Evolutionary conservation across 2,888 invertebrate species (phyloP).

Genomic region (Dorcus hopei): DNA sequence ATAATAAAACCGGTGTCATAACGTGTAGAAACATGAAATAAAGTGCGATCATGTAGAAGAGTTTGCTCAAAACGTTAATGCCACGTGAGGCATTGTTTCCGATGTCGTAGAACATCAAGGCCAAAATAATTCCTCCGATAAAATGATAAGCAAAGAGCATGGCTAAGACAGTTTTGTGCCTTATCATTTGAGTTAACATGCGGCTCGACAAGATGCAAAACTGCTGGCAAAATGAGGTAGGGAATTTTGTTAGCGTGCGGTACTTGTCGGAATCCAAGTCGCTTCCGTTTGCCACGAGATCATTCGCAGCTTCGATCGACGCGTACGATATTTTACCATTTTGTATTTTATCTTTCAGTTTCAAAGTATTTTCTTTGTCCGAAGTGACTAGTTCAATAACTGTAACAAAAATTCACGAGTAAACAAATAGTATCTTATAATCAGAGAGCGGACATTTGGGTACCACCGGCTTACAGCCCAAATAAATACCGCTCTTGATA

Average conservation of each 20-base stretch:
- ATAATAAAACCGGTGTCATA: constrained; percentile 14
- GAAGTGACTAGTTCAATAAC: too few relatives aligned
- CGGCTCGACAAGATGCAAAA: constrained; percentile 6
- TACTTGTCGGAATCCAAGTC: too few relatives aligned
- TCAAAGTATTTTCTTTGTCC: too few relatives aligned
- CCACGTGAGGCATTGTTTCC: constrained; percentile 9
- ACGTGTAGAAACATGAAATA: constrained; percentile 16
- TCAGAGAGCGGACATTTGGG: too few relatives aligned
- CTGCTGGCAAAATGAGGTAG: constrained; percentile 9
- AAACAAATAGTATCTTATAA: too few relatives aligned
- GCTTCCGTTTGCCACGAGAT: too few relatives aligned
- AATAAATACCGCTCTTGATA: too few relatives aligned
- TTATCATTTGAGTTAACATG: constrained; percentile 15
- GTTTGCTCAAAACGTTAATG: constrained; percentile 1
- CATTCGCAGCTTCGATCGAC: too few relatives aligned
- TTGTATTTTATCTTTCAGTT: too few relatives aligned
- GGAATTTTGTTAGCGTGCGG: not conserved
- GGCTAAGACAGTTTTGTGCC: constrained; percentile 10
- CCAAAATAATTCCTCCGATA: constrained; percentile 7
- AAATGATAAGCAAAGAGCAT: constrained; percentile 17
- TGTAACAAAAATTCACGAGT: too few relatives aligned
- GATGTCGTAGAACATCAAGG: constrained; percentile 5
- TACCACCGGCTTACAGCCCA: too few relatives aligned
- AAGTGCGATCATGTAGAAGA: constrained; percentile 4
- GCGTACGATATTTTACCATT: too few relatives aligned